Conservation (phyloP, 2,797 vertebrate species). For the Lacerta agilis region DNA sequence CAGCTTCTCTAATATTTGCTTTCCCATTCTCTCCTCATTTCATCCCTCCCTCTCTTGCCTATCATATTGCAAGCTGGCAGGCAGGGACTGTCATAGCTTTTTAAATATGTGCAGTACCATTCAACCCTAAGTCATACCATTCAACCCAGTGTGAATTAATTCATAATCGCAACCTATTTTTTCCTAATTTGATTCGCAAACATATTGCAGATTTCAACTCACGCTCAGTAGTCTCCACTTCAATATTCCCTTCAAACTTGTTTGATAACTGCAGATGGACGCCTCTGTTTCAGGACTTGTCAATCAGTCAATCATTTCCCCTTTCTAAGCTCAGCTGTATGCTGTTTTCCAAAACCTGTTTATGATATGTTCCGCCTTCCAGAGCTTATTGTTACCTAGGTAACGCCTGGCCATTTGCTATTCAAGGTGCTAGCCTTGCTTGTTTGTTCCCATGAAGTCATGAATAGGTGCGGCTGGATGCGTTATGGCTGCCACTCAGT, state of each 20-base stretch:
- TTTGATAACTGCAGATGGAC: neutral
- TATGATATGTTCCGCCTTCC: neutral
- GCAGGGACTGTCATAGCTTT: no score
- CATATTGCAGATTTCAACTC: neutral
- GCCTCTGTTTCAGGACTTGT: neutral
- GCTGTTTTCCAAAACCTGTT: neutral
- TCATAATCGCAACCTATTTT: neutral
- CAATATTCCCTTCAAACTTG: neutral
- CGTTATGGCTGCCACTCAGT: conserved; percentile 5
- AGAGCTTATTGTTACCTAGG: neutral
- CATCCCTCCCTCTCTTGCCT: no score
- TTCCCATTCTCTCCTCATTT: no score
- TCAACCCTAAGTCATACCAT: no score
- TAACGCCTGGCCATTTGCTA: neutral
- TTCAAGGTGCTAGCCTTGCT: conserved; percentile 9
- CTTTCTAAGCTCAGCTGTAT: neutral
- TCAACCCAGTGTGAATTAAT: neutral
- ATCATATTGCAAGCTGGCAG: no score
- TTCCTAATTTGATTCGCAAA: neutral
- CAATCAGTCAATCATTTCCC: neutral
- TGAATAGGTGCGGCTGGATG: neutral
- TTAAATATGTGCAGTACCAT: no score
- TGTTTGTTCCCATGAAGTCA: conserved; percentile 11
- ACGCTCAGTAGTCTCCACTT: no score
- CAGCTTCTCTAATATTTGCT: no score